Percentiles rank a stretch among this genome's conserved stretches.
Conservation (phyloP, 1,140 invertebrate genomes). For the Zaprionus tsacasi region DNA sequence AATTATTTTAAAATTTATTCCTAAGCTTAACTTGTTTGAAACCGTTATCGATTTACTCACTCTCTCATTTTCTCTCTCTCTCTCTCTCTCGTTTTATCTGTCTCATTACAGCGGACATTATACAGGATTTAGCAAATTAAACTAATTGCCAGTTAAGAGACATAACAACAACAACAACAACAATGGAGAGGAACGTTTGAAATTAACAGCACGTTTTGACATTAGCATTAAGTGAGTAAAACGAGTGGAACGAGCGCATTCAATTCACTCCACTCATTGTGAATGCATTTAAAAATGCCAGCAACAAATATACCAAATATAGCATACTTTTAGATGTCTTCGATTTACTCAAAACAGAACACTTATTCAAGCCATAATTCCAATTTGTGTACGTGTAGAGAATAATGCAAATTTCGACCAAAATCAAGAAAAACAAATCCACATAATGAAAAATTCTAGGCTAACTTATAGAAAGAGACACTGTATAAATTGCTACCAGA, state of each 20-base stretch:
- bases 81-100: slow-evolving; percentile 3
- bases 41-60: slow-evolving; percentile 48
- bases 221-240: slow-evolving; percentile 73
- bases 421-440: slow-evolving; percentile 32
- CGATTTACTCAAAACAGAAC: slow-evolving; percentile 17
- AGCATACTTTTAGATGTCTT: slow-evolving; percentile 40
- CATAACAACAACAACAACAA: slow-evolving; percentile 36
- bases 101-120: slow-evolving; percentile 73
- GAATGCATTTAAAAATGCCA: slow-evolving; percentile 66
- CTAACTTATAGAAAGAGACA: slow-evolving; percentile 23
- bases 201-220: slow-evolving; percentile 55
- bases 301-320: slow-evolving; percentile 26
- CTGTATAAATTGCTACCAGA: slow-evolving; percentile 14
- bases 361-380: slow-evolving; percentile 17
- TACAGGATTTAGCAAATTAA: slow-evolving; percentile 83
- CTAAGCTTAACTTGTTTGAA: slow-evolving; percentile 63
- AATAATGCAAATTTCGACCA: slow-evolving; percentile 68
- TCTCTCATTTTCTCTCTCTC: slow-evolving; percentile 5
- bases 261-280: slow-evolving; percentile 30
- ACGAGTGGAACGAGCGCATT: slow-evolving; percentile 26
- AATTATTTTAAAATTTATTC: slow-evolving; percentile 81
- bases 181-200: slow-evolving; percentile 24
- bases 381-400: slow-evolving; percentile 18
- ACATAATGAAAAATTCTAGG: slow-evolving; percentile 13
- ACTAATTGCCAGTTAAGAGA: slow-evolving; percentile 72